Evolutionary conservation across 2,888 invertebrate genomes (phyloP), one percentile per base, ranked within the genome.

Genomic region (Stictocephala bisonia): DNA sequence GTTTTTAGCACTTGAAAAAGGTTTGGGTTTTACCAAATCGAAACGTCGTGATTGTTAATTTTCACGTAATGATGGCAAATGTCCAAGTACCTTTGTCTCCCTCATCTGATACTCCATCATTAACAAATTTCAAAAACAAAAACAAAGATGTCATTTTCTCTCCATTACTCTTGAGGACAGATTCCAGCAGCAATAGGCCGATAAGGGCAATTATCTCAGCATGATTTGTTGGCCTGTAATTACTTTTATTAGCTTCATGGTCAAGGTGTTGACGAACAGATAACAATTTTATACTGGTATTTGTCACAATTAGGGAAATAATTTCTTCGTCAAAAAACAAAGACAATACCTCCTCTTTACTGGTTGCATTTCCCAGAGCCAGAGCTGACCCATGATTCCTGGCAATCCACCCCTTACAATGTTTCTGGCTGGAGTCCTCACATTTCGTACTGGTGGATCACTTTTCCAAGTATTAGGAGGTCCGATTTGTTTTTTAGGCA

Each of bases 291-390:
- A 29, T n/a, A 26, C 50, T 68, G 22, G 68, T 68, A 29, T 50
- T 50, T 20, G n/a, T 48, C 18, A 66, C 44, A 15, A 66, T 66
- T 66, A 24, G 22, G 26, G 41, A n/a, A n/a, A 68, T 68, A n/a
- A 68, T 50, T 3, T 68, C 50, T 9, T 68, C 68, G 22, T 50
- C 27, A 68, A 68, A 27, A 50, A 68, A 51, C 31, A 68, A 51
- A 22, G 18, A 29, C 68, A 27, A 68, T 50, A 68, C 4, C 3
- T 67, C 48, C 20, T 13, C 22, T 29, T 67, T 48, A 15, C 9
- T 26, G 11, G 67, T 24, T 7, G 24, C 15, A 24, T 9, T 60
- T 6, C 67, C 67, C 15, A 67, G 18, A 3, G 48, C 15, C 26
- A 22, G n/a, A 18, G 48, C 67, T 44, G 20, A n/a, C 35, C 67